Base-by-base conservation (phyloP, 2,888 invertebrate species). In the Odontocerum albicorne region DNA sequence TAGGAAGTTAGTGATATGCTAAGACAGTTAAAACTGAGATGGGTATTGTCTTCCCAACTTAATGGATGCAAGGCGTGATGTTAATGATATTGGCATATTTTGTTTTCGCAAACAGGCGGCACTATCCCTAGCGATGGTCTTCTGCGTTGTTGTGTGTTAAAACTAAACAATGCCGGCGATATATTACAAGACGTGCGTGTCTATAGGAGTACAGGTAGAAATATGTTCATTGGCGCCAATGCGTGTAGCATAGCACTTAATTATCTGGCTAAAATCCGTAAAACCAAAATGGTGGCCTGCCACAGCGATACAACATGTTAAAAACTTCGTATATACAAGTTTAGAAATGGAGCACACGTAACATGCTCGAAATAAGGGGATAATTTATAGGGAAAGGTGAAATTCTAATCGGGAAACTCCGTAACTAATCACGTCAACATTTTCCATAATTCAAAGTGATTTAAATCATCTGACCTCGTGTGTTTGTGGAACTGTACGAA, bases 201-300 rank as follows among this genome's bases (percentile, higher is more conserved):
- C 43, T 54, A 40, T 31, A 20, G 27, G 20, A 33, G 36, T 47
- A 40, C 54, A 50, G 50, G 55, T 50, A 55, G 55, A 49, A 45
- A 49, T 38, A 42, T 55, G 49, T 55, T 38, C 49, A 49, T 40
- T 50, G 55, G 55, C 50, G 55, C 55, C 55, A 51, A 51, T 56
- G 56, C 56, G 56, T 56, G 56, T 56, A 51, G 51, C 22, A 22
- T 46, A 46, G 46, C 56, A 56, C 56, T 56, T 56, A 56, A 56
- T 56, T 56, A 56, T 51, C 51, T 47, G 46, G 42, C 51, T 47
- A 56, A 51, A 51, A 51, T 51, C 56, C 56, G 45, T 47, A 47
- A 39, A 51, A 51, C 56, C 19, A 36, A 56, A 51, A 51, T 51
- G 43, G 51, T 51, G 33, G 32, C 49, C 40, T 39, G 49, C 49